Evolutionary conservation across 2,113 vertebrate genomes (phyloP).

Genomic region (Pungitius pungitius): DNA sequence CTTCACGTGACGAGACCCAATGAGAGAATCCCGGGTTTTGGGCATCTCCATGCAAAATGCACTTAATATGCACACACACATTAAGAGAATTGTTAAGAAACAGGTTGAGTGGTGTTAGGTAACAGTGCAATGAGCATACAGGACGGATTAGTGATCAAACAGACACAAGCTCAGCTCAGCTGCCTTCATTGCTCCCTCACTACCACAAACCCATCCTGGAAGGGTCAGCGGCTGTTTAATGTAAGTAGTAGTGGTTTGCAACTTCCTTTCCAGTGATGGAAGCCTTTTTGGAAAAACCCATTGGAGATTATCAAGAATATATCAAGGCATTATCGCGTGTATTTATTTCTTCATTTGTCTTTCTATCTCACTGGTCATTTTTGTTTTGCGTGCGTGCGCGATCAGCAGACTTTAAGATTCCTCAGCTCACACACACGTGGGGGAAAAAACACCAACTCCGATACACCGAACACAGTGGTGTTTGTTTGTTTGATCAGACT

Average conservation of each 20-base stretch:
- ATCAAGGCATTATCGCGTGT: neutral
- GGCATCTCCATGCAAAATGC: conserved; percentile 9
- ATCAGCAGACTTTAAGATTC: conserved; percentile 16
- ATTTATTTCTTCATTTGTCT: neutral
- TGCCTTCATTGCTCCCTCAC: conserved; percentile 19
- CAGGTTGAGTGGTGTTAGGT: conserved; percentile 60
- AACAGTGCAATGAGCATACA: conserved; percentile 46
- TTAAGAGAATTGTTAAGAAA: conserved; percentile 31
- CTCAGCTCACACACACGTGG: conserved; percentile 30
- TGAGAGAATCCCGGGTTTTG: neutral
- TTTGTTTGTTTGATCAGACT: conserved; percentile 46
- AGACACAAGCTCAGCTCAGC: conserved; percentile 31
- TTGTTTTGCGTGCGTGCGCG: conserved; percentile 7
- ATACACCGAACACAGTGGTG: conserved; percentile 30
- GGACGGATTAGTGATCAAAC: conserved; percentile 47
- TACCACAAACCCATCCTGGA: conserved; percentile 22
- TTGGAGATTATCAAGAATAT: neutral
- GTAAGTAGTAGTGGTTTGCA: too few relatives aligned
- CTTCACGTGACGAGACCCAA: neutral
- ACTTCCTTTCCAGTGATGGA: neutral
- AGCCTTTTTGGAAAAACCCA: neutral
- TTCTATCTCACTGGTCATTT: too few relatives aligned
- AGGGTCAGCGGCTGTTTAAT: neutral
- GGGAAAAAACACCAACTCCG: conserved; percentile 3
- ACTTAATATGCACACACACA: neutral